Base-by-base conservation (phyloP, 2,888 invertebrate species). In the Pristionchus fissidentatus region DNA sequence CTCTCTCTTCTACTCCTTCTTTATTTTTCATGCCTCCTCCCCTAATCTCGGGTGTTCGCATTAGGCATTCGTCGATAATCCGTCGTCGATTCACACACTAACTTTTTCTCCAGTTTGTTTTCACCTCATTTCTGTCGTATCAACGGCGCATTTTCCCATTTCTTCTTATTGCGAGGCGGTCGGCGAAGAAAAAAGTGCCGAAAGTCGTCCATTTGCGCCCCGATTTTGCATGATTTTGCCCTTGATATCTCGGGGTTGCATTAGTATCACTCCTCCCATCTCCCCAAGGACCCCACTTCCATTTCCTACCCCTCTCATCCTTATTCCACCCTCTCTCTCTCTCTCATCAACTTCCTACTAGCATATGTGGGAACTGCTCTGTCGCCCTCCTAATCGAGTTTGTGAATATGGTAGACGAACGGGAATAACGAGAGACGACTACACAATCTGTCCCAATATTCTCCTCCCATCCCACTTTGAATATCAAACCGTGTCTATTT, bases 11-110 rank as follows among this genome's bases (percentile, higher is more conserved):
- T 41, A 70, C 43, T 35, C 66, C 19, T 70, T 32, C 70, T 41
- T n/a, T 26, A 70, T 70, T 41, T 41, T 70, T 70, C 70, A 70
- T 70, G 66, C 66, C 19, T 70, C 60, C 70, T 41, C 41, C 38
- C 41, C 70, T 70, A 70, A 70, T 70, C 70, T 41, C 41, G 70
- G n/a, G 41, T 70, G 70, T 70, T 70, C 70, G 70, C n/a, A 70
- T 43, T 43, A 70, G 70, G n/a, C n/a, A 70, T 70, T n/a, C 8
- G 43, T n/a, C n/a, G 41, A 41, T 41, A 70, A 70, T 5, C 70
- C 13, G 26, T n/a, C 70, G 70, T n/a, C 70, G 70, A 70, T 70
- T 70, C 29, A 32, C 29, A 29, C 60, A 22, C 32, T 7, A 60
- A 60, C 60, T 32, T 32, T 60, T 32, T 15, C 60, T 60, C 32